Conservation (phyloP, 2,113 vertebrate genomes). For the Baryphthengus martii region DNA sequence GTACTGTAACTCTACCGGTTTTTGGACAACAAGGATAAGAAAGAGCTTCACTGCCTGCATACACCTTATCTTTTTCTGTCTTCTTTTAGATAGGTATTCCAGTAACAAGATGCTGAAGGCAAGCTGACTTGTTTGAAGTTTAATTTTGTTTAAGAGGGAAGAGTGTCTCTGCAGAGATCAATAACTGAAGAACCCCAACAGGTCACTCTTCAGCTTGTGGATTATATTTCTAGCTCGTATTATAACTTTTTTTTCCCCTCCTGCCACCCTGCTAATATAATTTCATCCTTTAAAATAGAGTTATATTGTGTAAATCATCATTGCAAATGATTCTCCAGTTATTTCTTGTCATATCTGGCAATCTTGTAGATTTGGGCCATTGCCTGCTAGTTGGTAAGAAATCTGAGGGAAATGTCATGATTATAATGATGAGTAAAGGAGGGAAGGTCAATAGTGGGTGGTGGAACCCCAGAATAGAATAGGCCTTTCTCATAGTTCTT, state of each 20-base stretch:
- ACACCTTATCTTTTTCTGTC: not conserved
- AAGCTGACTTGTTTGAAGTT: not conserved
- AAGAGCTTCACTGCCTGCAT: not conserved
- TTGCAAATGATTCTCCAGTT: not conserved
- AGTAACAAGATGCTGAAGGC: not conserved
- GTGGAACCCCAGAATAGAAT: not conserved
- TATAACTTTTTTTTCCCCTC: not conserved
- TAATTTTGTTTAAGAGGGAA: not conserved
- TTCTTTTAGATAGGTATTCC: not conserved
- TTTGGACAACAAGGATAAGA: not conserved
- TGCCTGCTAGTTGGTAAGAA: not conserved
- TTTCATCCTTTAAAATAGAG: not conserved
- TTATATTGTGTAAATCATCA: not conserved
- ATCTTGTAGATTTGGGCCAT: not conserved
- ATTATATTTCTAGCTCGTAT: not conserved
- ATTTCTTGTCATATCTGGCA: not conserved
- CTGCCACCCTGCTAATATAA: not conserved
- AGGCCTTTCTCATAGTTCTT: rapidly evolving
- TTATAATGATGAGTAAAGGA: not conserved
- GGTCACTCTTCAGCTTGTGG: not conserved
- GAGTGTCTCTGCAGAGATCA: not conserved
- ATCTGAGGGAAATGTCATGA: not conserved
- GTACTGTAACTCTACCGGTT: not conserved
- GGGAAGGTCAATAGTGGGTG: not conserved
- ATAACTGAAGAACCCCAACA: not conserved